Evolutionary conservation across 2,797 vertebrate species (phyloP).

Genomic region (Sciurus vulgaris): DNA sequence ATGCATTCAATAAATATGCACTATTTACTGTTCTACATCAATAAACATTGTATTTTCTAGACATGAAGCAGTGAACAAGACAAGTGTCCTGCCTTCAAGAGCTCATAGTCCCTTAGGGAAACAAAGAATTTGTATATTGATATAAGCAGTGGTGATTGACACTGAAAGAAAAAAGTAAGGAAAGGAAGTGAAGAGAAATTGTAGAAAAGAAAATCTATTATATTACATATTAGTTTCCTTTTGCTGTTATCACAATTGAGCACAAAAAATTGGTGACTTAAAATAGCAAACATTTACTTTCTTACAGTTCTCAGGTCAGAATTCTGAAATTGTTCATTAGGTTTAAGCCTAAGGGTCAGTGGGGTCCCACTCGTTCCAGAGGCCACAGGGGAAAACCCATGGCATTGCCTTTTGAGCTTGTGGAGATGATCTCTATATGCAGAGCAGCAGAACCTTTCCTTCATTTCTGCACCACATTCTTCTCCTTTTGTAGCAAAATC

Average conservation of each 20-base stretch:
- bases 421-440: not conserved
- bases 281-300: not conserved
- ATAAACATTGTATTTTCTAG: not conserved
- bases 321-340: not conserved
- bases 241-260: not conserved
- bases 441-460: no score
- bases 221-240: not conserved
- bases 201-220: not conserved
- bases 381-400: no score
- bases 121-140: not conserved
- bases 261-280: not conserved
- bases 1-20: not conserved
- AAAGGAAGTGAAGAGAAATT: not conserved
- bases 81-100: not conserved
- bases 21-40: rapidly evolving
- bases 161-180: not conserved
- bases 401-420: no score
- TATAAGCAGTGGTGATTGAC: not conserved
- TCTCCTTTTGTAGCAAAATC: not conserved
- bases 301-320: no score
- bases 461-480: no score
- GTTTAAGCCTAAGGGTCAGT: not conserved
- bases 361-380: not conserved
- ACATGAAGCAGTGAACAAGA: not conserved
- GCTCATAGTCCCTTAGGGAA: not conserved